Evolutionary conservation across 2,888 invertebrate genomes (phyloP).

Genomic region (Acanthoscelides obtectus): DNA sequence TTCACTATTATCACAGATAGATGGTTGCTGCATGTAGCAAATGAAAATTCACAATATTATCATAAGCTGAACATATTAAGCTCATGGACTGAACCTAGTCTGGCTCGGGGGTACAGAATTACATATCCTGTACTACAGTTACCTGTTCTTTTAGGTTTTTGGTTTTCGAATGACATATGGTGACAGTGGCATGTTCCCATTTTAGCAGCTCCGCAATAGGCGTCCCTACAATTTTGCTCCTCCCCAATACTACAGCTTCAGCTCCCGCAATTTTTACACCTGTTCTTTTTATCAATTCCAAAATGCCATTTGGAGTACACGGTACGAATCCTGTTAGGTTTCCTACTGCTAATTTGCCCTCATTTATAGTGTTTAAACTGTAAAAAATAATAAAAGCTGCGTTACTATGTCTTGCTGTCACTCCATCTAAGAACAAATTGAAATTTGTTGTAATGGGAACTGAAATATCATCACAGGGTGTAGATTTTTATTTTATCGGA

Average conservation of each 20-base stretch:
- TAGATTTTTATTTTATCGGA: no score
- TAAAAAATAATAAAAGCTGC: slow-evolving; percentile 9
- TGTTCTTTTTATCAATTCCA: slow-evolving; percentile 82
- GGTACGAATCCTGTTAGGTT: slow-evolving; percentile 88
- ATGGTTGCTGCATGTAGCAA: no score
- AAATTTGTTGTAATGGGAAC: no score
- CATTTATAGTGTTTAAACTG: slow-evolving; percentile 84
- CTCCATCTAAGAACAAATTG: background rate
- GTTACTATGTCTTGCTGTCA: background rate
- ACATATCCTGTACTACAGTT: background rate
- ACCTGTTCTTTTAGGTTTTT: slow-evolving; percentile 73
- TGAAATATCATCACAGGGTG: no score
- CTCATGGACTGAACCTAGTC: background rate
- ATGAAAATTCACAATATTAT: no score
- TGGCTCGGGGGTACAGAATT: background rate
- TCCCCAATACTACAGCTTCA: slow-evolving; percentile 87
- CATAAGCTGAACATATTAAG: no score
- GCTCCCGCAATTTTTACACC: slow-evolving; percentile 76
- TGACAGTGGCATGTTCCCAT: slow-evolving; percentile 96
- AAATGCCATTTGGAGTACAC: slow-evolving; percentile 94
- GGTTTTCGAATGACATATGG: slow-evolving; percentile 94
- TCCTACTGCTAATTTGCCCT: slow-evolving; percentile 86
- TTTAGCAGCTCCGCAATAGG: slow-evolving; percentile 91
- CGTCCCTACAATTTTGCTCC: slow-evolving; percentile 97
- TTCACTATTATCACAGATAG: no score